Conservation (phyloP, 2,113 vertebrate species). For the Pandion haliaetus region DNA sequence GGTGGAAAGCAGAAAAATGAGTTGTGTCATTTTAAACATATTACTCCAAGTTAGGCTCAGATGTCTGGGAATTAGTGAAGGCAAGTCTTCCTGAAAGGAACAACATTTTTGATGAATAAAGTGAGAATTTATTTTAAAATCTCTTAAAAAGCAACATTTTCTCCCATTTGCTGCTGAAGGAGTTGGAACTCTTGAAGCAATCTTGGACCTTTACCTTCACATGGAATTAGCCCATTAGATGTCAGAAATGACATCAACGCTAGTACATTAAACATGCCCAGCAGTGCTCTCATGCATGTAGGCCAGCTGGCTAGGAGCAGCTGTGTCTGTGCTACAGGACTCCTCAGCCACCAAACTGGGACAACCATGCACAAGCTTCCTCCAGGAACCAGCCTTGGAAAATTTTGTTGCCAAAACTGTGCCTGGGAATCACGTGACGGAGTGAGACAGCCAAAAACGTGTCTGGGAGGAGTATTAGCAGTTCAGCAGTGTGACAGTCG, state of each 20-base stretch:
- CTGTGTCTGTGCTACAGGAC: not conserved
- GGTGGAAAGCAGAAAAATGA: not conserved
- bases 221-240: not conserved
- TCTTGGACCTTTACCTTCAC: not conserved
- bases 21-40: not conserved
- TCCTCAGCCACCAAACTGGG: not conserved
- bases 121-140: not conserved
- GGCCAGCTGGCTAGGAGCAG: not conserved
- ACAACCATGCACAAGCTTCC: not conserved
- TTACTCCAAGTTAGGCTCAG: not conserved
- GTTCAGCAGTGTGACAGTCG: not conserved
- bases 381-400: not conserved
- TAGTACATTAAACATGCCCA: not conserved
- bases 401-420: not conserved
- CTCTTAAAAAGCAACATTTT: not conserved
- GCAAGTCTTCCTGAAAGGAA: not conserved
- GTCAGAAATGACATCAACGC: not conserved
- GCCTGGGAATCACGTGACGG: rapidly evolving
- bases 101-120: not conserved
- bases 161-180: not conserved
- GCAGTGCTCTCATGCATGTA: rapidly evolving
- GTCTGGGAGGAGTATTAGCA: rapidly evolving
- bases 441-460: not conserved
- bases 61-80: not conserved
- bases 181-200: not conserved